Evolutionary conservation across 1,140 invertebrate species (phyloP).

Genomic region (Apis cerana): DNA sequence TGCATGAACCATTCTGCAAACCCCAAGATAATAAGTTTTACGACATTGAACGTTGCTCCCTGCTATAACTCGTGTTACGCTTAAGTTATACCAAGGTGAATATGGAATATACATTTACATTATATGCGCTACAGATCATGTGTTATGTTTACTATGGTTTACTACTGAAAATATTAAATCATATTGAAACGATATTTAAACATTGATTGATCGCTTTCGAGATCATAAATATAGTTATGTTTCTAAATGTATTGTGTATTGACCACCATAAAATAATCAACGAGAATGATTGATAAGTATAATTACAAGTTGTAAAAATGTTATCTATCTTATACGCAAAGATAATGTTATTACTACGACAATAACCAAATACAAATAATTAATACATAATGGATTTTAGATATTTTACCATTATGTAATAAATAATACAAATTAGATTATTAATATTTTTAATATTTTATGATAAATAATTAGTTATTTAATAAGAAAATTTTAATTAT

Average conservation of each 20-base stretch:
- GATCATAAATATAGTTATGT: not conserved
- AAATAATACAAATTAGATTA: too few species aligned
- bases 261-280: not conserved
- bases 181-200: not conserved
- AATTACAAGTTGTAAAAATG: not conserved
- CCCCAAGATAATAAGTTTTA: constrained; percentile 43
- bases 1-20: not conserved
- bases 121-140: not conserved
- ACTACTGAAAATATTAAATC: constrained; percentile 19
- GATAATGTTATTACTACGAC: too few species aligned
- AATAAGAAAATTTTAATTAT: too few species aligned
- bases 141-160: constrained; percentile 7
- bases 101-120: not conserved
- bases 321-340: too few species aligned
- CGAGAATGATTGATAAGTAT: not conserved
- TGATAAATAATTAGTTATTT: too few species aligned
- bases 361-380: not conserved
- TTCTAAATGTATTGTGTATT: not conserved
- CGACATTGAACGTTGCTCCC: constrained; percentile 59
- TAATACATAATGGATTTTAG: too few species aligned
- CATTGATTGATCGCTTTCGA: not conserved
- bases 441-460: too few species aligned
- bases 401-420: too few species aligned
- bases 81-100: constrained; percentile 49
- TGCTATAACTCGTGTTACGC: constrained; percentile 37